Evolutionary conservation across 2,888 invertebrate species (phyloP), one percentile per base, ranked within the genome.

Genomic region (Drosophila koepferae): DNA sequence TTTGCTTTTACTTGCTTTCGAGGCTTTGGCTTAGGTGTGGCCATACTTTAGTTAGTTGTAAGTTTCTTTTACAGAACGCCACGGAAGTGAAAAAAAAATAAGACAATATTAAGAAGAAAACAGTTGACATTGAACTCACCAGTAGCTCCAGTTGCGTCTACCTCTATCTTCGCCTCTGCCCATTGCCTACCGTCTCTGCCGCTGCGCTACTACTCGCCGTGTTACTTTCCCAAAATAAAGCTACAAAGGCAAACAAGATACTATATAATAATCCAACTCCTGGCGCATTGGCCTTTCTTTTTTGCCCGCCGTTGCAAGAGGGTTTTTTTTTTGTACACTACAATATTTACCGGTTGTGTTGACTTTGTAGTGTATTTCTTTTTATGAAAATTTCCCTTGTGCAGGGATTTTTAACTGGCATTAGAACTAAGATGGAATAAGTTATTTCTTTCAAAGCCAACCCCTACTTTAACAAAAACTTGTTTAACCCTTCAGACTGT

Each of bases 121-220:
- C 10, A 8, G n/a, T 85, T 85, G 89, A 89, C 89, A 85, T 85
- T 85, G 85, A 85, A 85, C 89, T 86, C 82, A 49, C 49, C 59
- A 79, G 49, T 67, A 74, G 59, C 64, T 79, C 58, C 77, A 74
- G 70, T 64, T 62, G 71, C 59, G 63, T 43, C 65, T 62, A 60
- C 36, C 64, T 31, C 44, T 49, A 56, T 40, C 51, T 53, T 41
- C 51, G 20, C 7, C 18, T 53, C 20, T 55, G n/a, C 40, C 23
- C 23, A 44, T 46, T 12, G 16, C 46, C 65, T 3, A 28, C 40
- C 53, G 61, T 43, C 53, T 38, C 41, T 28, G 43, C 48, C 41
- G 23, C 34, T 46, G 28, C 51, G n/a, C 46, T 51, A 51, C 28
- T 31, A 70, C 58, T 78, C 61, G 70, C 40, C 16, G 56, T 67